Base-by-base conservation (phyloP, 2,888 invertebrate species). In the Agrochola lychnidis region DNA sequence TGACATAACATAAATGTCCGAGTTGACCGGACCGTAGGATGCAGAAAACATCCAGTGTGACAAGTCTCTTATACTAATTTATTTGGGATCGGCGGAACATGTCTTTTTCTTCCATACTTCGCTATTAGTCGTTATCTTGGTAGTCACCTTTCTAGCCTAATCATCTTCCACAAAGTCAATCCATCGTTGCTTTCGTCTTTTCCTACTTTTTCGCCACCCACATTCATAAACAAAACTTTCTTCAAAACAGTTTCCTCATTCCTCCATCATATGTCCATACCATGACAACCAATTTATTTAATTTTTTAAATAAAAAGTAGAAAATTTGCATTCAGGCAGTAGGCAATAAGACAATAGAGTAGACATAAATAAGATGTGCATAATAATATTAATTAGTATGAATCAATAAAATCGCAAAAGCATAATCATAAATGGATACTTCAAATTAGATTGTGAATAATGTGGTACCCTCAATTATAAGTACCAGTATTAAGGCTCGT, bases 371-470 rank as follows among this genome's bases (percentile, higher is more conserved):
- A 40, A 51, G n/a, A 48, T 25, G 19, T 57, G 40, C 25, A 40
- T 19, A 19, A 25, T 36, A 59, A 48, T 40, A 40, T 25, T 1
- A 53, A 25, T 53, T 10, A 1, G 6, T 40, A 25, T 48, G 6
- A 59, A 59, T 36, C 0, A 59, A 40, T 59, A 40, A 19, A 22
- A 19, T 74, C 73, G 73, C 73, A 61, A 22, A 3, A 5, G 73
- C 73, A 51, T 61, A 51, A 25, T 59, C 19, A 5, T 68, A 1
- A 7, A 51, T 9, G 12, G 7, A 67, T 22, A 67, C 22, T 51
- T 51, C 36, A 22, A 30, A 67, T 51, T 22, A 51, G 16, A 36
- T 36, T 0, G 10, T 36, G 10, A 36, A 19, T 56, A n/a, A 68
- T n/a, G n/a, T n/a, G n/a, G n/a, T n/a, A n/a, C n/a, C n/a, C n/a